These are phyloP conservation scores for Polypterus bichir DNA, from an alignment of 2,113 vertebrate genomes.

Conservation along the genomic window DNA sequence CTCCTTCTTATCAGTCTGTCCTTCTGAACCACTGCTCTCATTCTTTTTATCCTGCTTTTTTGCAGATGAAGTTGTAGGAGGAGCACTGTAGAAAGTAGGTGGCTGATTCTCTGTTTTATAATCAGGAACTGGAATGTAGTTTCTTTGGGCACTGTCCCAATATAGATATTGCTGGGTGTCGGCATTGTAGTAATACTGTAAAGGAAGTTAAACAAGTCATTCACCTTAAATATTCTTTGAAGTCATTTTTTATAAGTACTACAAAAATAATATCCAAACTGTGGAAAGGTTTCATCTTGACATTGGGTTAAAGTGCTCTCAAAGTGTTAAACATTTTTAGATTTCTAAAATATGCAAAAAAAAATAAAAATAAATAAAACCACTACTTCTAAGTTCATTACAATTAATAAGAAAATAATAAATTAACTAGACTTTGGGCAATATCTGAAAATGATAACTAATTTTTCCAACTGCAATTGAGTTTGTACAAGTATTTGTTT, in stretches of 20 bases:
- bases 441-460: too few species aligned
- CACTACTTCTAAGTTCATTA: too few species aligned
- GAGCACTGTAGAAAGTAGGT: conserved; percentile 5
- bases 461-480: too few species aligned
- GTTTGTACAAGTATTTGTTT: too few species aligned
- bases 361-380: too few species aligned
- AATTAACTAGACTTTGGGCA: too few species aligned
- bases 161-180: conserved; percentile 61
- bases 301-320: neutral
- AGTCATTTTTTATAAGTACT: too few species aligned
- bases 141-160: conserved; percentile 49
- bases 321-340: too few species aligned
- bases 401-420: too few species aligned
- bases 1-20: conserved; percentile 32
- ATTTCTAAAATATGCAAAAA: too few species aligned
- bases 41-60: conserved; percentile 8
- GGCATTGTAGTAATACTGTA: conserved; percentile 62
- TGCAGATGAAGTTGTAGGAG: conserved; percentile 28
- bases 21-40: conserved; percentile 2
- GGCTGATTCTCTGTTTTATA: conserved; percentile 26
- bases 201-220: neutral
- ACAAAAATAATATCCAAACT: neutral
- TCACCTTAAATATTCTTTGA: neutral
- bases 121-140: conserved; percentile 51
- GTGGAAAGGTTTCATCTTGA: neutral